phyloP scores from a whole-genome alignment of 2,113 vertebrate species.

The Oenanthe oenanthe region DNA sequence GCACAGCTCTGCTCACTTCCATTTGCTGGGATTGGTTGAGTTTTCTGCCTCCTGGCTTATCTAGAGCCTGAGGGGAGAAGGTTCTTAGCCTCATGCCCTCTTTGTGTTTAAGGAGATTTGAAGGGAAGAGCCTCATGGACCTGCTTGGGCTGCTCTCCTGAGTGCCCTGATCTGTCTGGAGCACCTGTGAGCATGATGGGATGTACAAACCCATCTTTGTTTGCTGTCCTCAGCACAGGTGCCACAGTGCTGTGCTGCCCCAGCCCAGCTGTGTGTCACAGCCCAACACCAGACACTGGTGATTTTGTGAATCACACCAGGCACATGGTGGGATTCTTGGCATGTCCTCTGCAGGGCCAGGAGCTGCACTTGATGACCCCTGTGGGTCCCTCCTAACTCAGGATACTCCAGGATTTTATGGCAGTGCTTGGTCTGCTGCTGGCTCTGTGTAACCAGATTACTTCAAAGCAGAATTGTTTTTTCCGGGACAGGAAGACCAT shows the following conservation, averaged over 20 bases:
- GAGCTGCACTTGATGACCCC: neutral
- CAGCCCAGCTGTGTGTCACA: neutral
- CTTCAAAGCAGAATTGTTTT: neutral
- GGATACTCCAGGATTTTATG: neutral
- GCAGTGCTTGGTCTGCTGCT: neutral
- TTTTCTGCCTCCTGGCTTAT: neutral
- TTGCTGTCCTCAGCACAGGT: neutral
- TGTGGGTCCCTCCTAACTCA: neutral
- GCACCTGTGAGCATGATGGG: neutral
- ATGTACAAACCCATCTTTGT: neutral
- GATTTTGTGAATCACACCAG: neutral
- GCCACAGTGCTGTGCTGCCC: neutral
- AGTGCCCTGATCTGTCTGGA: neutral
- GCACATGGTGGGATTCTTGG: neutral
- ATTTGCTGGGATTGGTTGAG: accelerated
- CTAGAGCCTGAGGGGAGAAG: neutral
- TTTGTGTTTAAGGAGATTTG: neutral
- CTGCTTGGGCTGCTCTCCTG: neutral
- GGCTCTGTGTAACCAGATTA: neutral
- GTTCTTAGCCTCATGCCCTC: neutral
- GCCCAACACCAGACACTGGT: accelerated
- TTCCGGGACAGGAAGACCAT: neutral
- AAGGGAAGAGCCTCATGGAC: neutral
- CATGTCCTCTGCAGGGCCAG: neutral
- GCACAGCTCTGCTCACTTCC: accelerated